Conservation (phyloP, 2,797 vertebrate species). For the Lates japonicus region DNA sequence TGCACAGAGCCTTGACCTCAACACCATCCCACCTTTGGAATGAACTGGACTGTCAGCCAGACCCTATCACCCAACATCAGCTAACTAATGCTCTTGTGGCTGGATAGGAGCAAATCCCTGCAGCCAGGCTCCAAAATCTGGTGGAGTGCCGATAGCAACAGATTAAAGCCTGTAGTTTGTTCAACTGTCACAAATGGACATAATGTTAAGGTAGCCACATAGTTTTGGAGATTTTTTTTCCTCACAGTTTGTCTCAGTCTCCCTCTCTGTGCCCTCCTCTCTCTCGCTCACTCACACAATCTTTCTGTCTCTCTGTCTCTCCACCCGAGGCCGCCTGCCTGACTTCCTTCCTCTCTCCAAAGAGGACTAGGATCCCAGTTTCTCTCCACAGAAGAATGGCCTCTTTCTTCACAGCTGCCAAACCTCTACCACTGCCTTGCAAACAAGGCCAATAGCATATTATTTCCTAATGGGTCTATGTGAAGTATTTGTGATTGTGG, state of each 20-base stretch:
- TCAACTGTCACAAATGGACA: background rate
- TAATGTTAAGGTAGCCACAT: slow-evolving; percentile 1
- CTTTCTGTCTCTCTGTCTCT: slow-evolving; percentile 5
- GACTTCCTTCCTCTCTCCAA: slow-evolving; percentile 83
- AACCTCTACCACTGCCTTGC: slow-evolving; percentile 74
- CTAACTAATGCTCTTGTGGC: background rate
- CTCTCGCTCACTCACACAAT: slow-evolving; percentile 11
- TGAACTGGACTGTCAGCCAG: too few species aligned
- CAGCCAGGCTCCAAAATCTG: background rate
- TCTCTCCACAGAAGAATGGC: slow-evolving; percentile 83
- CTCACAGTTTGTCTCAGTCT: background rate
- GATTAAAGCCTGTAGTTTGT: background rate
- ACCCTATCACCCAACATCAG: background rate
- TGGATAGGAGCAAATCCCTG: background rate
- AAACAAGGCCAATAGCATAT: slow-evolving; percentile 72
- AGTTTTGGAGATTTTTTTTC: background rate
- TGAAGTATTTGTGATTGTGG: slow-evolving; percentile 14
- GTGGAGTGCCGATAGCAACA: background rate
- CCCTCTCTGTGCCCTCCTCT: slow-evolving; percentile 8
- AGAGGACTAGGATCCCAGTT: slow-evolving; percentile 63
- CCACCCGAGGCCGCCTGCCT: slow-evolving; percentile 58
- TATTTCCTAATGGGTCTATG: slow-evolving; percentile 4
- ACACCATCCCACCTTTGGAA: too few species aligned
- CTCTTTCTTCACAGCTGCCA: slow-evolving; percentile 86
- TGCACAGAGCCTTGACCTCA: too few species aligned